Percentiles rank a stretch among this genome's conserved stretches.
These are phyloP conservation scores for Tyrophagus putrescentiae DNA, from an alignment of 1,140 invertebrate genomes.

Conservation along the genomic window DNA sequence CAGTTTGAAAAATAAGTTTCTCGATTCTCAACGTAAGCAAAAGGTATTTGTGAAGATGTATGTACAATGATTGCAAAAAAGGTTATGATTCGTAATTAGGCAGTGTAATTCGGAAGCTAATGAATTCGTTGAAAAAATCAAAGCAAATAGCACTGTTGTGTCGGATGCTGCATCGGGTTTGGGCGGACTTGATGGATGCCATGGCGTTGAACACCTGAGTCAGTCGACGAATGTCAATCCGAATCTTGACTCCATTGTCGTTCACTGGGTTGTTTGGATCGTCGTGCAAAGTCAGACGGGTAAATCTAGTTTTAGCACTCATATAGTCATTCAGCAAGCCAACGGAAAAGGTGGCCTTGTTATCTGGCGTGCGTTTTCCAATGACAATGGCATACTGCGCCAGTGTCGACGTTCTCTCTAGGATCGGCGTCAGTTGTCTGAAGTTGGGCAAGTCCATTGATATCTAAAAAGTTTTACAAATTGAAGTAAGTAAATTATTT, in stretches of 20 bases:
- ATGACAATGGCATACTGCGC: neutral
- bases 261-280: neutral
- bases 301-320: slow-evolving; percentile 2
- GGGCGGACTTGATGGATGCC: neutral
- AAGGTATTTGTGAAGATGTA: too few relatives aligned
- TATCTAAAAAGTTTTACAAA: neutral
- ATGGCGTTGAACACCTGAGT: neutral
- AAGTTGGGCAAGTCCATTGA: slow-evolving; percentile 4
- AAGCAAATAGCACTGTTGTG: neutral
- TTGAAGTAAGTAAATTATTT: neutral
- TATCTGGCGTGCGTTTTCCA: neutral
- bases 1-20: too few relatives aligned
- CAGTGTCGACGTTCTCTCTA: neutral
- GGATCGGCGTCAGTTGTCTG: neutral
- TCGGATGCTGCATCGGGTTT: neutral
- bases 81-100: slow-evolving; percentile 4
- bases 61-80: too few relatives aligned
- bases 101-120: slow-evolving; percentile 13
- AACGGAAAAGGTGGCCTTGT: slow-evolving; percentile 9
- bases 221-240: slow-evolving; percentile 1
- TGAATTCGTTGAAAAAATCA: neutral
- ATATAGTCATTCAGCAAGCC: slow-evolving; percentile 11
- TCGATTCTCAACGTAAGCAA: too few relatives aligned
- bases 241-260: slow-evolving; percentile 2
- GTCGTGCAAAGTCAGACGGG: neutral